Percentiles rank a stretch among this genome's conserved stretches.
Evolutionary conservation across 2,888 invertebrate genomes (phyloP).

Genomic region (Philaethria dido): DNA sequence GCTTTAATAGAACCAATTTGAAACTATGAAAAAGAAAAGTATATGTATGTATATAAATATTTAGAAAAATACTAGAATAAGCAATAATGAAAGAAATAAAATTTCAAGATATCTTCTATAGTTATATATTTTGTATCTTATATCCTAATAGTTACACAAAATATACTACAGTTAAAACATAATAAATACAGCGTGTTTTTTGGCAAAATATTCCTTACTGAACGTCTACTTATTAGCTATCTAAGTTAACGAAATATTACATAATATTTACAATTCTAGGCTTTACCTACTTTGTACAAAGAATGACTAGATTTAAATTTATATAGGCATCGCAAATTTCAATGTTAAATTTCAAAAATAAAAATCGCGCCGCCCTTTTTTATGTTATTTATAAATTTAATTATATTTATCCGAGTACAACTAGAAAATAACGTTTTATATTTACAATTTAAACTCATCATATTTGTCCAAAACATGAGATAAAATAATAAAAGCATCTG

Average conservation of each 20-base stretch:
- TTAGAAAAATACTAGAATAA: not conserved
- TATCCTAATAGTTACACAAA: conserved; percentile 66
- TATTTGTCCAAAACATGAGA: conserved; percentile 1
- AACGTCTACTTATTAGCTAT: conserved; percentile 48
- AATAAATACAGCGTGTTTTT: conserved; percentile 56
- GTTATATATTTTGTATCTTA: conserved; percentile 54
- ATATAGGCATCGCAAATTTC: conserved; percentile 48
- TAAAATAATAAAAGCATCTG: conserved; percentile 13
- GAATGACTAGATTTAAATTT: conserved; percentile 69
- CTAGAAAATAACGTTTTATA: conserved; percentile 10
- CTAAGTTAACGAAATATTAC: conserved; percentile 54
- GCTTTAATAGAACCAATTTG: too few relatives aligned
- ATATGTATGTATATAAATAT: not conserved
- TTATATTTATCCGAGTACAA: conserved; percentile 3
- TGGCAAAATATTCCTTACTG: conserved; percentile 47
- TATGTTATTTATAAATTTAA: not conserved
- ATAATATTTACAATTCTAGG: conserved; percentile 53
- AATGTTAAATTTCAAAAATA: conserved; percentile 38
- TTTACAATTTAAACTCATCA: conserved; percentile 15
- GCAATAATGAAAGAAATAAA: conserved; percentile 33
- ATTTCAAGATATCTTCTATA: conserved; percentile 45
- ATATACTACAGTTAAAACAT: conserved; percentile 68
- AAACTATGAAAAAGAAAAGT: not conserved
- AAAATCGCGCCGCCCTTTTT: conserved; percentile 14
- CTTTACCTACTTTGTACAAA: conserved; percentile 73